phyloP scores from a whole-genome alignment of 2,113 vertebrate genomes.

The Romanogobio albipinnatus region DNA sequence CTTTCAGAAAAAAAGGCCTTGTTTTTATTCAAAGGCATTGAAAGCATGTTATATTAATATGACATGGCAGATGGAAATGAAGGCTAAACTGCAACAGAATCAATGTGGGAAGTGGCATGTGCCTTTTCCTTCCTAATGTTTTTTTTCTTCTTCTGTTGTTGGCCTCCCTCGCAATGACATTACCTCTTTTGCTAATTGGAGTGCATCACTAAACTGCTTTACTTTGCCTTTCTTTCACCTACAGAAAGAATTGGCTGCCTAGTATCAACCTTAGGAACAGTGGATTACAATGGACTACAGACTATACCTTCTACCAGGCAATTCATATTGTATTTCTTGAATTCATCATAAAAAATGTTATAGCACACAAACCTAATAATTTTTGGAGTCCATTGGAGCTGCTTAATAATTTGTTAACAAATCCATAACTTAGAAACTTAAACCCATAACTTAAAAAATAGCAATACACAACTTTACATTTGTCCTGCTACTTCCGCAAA shows the following conservation, averaged over 20 bases:
- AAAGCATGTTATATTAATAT: constrained; percentile 46
- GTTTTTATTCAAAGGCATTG: constrained; percentile 36
- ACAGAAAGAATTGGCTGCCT: background rate
- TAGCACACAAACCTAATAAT: background rate
- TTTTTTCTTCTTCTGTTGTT: constrained; percentile 2
- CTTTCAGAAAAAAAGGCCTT: constrained; percentile 28
- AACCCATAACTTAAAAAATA: background rate
- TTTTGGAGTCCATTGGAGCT: background rate
- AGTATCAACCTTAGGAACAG: background rate
- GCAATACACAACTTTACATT: background rate
- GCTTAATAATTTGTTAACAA: background rate
- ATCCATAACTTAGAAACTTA: background rate
- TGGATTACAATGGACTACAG: background rate
- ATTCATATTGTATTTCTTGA: background rate
- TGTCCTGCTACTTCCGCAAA: no score
- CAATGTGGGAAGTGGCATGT: background rate
- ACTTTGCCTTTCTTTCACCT: background rate
- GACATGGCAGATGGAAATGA: constrained; percentile 40
- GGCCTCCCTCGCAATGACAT: background rate
- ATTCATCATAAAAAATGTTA: background rate
- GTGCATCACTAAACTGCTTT: background rate
- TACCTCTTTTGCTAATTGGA: background rate
- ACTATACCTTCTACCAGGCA: background rate
- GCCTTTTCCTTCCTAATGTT: background rate
- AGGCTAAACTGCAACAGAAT: constrained; percentile 29